phyloP scores from a whole-genome alignment of 23 tunicate genomes.

The Botrylloides violaceus region DNA sequence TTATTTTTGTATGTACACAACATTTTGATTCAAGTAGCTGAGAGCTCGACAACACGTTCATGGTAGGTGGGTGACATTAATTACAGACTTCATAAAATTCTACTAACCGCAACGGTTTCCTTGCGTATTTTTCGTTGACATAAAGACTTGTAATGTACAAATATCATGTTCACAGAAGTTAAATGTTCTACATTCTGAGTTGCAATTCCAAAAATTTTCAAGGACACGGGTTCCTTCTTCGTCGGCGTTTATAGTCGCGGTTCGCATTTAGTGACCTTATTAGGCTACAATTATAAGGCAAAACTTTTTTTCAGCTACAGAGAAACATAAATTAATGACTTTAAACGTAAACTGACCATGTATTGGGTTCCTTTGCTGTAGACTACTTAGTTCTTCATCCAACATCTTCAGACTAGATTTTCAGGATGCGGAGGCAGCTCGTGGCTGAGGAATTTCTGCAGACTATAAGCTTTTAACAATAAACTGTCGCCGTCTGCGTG shows the following conservation, averaged over 20 bases:
- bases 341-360: too few species aligned
- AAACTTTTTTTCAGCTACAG: not conserved
- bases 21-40: too few species aligned
- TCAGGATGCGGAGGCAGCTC: too few species aligned
- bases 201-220: not conserved
- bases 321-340: not conserved
- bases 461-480: too few species aligned
- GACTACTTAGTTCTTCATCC: too few species aligned
- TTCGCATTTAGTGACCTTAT: not conserved
- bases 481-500: too few species aligned
- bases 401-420: too few species aligned
- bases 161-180: not conserved
- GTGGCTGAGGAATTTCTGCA: too few species aligned
- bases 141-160: too few species aligned
- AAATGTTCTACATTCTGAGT: not conserved
- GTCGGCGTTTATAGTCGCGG: not conserved
- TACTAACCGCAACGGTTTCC: not conserved
- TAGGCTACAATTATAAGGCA: not conserved
- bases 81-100: not conserved
- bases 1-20: too few species aligned
- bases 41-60: too few species aligned
- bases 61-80: not conserved
- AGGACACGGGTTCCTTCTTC: not conserved
- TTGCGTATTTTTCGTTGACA: too few species aligned
- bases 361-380: conserved; percentile 1